Evolutionary conservation across 2,888 invertebrate species (phyloP).

Genomic region (Brachyptera risi): DNA sequence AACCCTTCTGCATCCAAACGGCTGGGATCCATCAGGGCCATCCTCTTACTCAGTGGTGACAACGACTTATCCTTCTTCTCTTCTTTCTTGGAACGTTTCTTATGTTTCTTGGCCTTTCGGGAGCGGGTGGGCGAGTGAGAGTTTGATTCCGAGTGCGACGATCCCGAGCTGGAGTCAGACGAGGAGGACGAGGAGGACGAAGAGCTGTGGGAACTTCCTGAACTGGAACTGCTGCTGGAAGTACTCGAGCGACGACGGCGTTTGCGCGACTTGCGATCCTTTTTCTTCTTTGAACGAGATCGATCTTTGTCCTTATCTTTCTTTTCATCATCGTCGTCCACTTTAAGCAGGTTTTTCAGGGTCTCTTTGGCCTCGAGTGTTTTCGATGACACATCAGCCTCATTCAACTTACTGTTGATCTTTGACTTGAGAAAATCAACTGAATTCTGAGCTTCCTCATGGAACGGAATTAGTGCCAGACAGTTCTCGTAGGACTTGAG

Average conservation of each 20-base stretch:
- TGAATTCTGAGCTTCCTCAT: constrained; percentile 82
- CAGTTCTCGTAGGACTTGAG: constrained; percentile 81
- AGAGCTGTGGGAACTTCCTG: constrained; percentile 54
- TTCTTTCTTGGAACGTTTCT: constrained; percentile 45
- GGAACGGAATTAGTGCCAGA: constrained; percentile 75
- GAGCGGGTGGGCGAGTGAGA: constrained; percentile 33
- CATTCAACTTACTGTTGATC: constrained; percentile 52
- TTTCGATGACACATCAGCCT: constrained; percentile 56
- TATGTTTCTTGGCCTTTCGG: constrained; percentile 34
- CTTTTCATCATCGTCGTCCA: constrained; percentile 41
- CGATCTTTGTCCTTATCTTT: constrained; percentile 39
- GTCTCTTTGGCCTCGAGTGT: constrained; percentile 63
- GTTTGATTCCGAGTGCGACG: constrained; percentile 44
- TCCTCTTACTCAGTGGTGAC: constrained; percentile 77
- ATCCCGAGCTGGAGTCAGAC: constrained; percentile 62
- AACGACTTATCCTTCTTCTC: constrained; percentile 63
- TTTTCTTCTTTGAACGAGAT: constrained; percentile 46
- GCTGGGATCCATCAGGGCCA: constrained; percentile 66
- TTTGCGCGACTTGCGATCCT: constrained; percentile 43
- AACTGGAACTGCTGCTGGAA: constrained; percentile 46
- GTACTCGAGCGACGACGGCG: constrained; percentile 45
- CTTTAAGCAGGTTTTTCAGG: constrained; percentile 58
- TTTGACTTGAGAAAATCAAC: constrained; percentile 76
- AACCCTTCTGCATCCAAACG: constrained; percentile 41
- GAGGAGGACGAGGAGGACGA: constrained; percentile 46